Evolutionary conservation across 2,888 invertebrate genomes (phyloP), one percentile per base, ranked within the genome.

Genomic region (Drosophila glabriapex): DNA sequence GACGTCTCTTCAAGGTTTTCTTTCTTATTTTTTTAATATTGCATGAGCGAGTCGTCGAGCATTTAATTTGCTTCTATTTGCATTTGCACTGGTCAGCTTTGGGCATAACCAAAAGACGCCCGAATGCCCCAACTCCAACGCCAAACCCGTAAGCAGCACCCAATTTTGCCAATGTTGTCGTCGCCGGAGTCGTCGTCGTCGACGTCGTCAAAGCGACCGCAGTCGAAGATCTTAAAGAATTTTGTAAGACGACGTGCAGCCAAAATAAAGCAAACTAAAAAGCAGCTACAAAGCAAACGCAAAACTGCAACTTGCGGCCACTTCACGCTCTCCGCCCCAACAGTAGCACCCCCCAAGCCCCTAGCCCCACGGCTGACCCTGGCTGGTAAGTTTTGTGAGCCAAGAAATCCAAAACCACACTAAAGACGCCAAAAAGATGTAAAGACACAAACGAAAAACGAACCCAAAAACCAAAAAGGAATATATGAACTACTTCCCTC

Each of bases 151-250:
- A 4, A 22, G 25, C 16, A 22, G 31, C 12, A 35, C 28, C 49
- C 68, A 43, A 56, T 56, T 22, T 37, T 43, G 29, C 53, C 35
- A 71, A 62, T 62, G 71, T 54, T 60, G 67, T 52, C 68, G 82
- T 84, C 67, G 86, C 90, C 91, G 91, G 33, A 66, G 83, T 81
- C 65, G 89, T 89, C 89, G 55, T 55, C 55, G 37, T 16, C 35
- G 35, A 33, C 73, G 83, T 84, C 70, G 89, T 91, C 91, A 91
- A 92, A 92, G 91, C 90, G 88, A 92, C 92, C 92, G 75, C 92
- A 92, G 75, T 86, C 88, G 78, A 82, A 89, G 84, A 84, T 91
- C 91, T 91, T 91, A 91, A 91, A 87, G 89, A 89, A 87, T 89
- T 91, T 83, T 61, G 72, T 76, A 87, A 83, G 83, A 85, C 73